Evolutionary conservation across 2,797 vertebrate genomes (phyloP).

Genomic region (Coracias cyanogaster): DNA sequence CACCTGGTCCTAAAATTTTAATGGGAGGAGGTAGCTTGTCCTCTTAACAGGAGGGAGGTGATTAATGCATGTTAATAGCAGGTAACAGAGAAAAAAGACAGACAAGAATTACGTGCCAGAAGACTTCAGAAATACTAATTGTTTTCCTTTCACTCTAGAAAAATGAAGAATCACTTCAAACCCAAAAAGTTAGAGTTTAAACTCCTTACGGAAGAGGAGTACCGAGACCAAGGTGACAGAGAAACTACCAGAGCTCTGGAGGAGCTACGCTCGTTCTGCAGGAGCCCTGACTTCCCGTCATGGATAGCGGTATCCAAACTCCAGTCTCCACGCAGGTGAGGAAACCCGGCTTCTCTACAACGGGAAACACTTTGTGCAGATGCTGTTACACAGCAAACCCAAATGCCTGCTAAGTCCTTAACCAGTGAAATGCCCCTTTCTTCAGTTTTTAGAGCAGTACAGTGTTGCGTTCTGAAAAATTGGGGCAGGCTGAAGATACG

Average conservation of each 20-base stretch:
- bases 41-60: neutral
- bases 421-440: neutral
- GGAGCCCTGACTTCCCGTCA: conserved; percentile 77
- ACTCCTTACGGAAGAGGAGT: conserved; percentile 85
- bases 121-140: neutral
- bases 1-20: neutral
- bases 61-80: neutral
- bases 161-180: conserved; percentile 60
- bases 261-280: conserved; percentile 81
- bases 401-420: neutral
- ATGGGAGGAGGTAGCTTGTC: neutral
- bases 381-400: neutral
- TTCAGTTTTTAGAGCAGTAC: neutral
- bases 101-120: neutral
- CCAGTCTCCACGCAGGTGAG: conserved; percentile 81
- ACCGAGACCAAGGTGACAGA: conserved; percentile 81
- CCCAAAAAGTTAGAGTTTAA: conserved; percentile 7
- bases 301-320: conserved; percentile 85
- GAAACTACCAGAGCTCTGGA: conserved; percentile 81
- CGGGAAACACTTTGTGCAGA: neutral
- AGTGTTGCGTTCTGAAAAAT: neutral
- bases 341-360: neutral
- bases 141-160: conserved; percentile 64
- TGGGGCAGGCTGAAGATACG: neutral
- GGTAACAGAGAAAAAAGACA: neutral